These are phyloP conservation scores for Ganaspis sp. DNA, from an alignment of 1,140 invertebrate genomes.

Conservation along the genomic window DNA sequence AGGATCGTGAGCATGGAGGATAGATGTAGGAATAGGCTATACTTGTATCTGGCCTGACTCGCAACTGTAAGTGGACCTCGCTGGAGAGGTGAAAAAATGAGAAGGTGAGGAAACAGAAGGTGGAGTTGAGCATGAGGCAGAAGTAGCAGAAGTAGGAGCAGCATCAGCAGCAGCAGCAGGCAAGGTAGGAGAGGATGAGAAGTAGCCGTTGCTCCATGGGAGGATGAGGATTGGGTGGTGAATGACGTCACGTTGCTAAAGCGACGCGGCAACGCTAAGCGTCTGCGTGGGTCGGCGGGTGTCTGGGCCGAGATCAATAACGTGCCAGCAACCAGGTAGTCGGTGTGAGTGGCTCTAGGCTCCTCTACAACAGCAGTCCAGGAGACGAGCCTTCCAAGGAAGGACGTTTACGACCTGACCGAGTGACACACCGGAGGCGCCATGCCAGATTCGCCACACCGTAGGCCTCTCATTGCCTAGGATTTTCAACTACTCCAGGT, in stretches of 20 bases:
- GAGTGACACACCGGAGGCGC: constrained; percentile 54
- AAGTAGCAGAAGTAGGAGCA: constrained; percentile 41
- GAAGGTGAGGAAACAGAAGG: constrained; percentile 48
- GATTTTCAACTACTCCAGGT: constrained; percentile 71
- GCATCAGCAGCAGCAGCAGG: too few relatives aligned
- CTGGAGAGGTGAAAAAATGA: constrained; percentile 46
- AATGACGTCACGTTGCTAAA: constrained; percentile 76
- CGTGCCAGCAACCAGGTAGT: constrained; percentile 72
- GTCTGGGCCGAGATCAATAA: constrained; percentile 75
- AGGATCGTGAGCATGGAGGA: too few relatives aligned
- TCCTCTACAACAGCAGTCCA: constrained; percentile 72
- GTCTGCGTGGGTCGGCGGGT: constrained; percentile 72
- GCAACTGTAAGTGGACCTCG: constrained; percentile 41
- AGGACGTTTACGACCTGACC: constrained; percentile 66
- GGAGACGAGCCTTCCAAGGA: constrained; percentile 71
- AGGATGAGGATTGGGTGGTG: constrained; percentile 57
- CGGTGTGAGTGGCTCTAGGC: constrained; percentile 68
- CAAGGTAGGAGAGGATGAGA: constrained; percentile 48
- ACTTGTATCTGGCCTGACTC: too few relatives aligned
- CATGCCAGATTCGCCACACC: constrained; percentile 52
- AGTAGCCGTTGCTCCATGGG: constrained; percentile 44
- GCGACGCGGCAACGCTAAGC: constrained; percentile 73
- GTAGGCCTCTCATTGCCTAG: constrained; percentile 66
- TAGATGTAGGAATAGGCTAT: too few relatives aligned
- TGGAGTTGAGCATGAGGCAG: constrained; percentile 33